Conservation (phyloP, 1,140 invertebrate species). For the Diabrotica undecimpunctata region DNA sequence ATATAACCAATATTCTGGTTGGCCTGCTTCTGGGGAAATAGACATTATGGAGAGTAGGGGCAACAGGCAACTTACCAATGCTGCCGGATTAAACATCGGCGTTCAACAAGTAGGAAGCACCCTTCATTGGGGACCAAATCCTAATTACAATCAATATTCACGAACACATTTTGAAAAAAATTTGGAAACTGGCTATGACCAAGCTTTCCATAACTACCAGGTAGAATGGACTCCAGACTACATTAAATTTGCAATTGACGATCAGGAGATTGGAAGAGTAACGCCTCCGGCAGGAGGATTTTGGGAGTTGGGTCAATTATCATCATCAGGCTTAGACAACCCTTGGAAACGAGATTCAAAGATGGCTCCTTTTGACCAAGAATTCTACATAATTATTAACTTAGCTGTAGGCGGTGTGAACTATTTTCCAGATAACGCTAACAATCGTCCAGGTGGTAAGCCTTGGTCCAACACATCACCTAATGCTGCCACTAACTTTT, state of each 20-base stretch:
- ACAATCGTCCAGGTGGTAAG: constrained; percentile 42
- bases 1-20: constrained; percentile 54
- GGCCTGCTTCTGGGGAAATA: constrained; percentile 56
- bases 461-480: constrained; percentile 50
- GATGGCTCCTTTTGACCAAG: constrained; percentile 57
- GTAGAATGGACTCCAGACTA: constrained; percentile 51
- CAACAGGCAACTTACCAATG: constrained; percentile 50
- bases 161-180: constrained; percentile 51
- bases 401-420: constrained; percentile 41
- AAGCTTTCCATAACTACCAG: constrained; percentile 50
- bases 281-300: constrained; percentile 30
- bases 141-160: constrained; percentile 53
- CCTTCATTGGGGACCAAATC: constrained; percentile 61
- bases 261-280: constrained; percentile 28
- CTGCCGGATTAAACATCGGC: constrained; percentile 55
- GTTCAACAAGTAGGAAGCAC: constrained; percentile 56
- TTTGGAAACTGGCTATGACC: constrained; percentile 48
- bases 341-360: constrained; percentile 46
- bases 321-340: constrained; percentile 26
- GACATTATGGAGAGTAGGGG: constrained; percentile 59
- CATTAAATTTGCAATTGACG: constrained; percentile 30
- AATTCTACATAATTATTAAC: constrained; percentile 67
- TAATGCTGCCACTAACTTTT: constrained; percentile 49
- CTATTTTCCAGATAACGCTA: constrained; percentile 50
- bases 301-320: constrained; percentile 31